Conservation (phyloP, 2,888 invertebrate genomes). For the Gisinianus flammeolus region DNA sequence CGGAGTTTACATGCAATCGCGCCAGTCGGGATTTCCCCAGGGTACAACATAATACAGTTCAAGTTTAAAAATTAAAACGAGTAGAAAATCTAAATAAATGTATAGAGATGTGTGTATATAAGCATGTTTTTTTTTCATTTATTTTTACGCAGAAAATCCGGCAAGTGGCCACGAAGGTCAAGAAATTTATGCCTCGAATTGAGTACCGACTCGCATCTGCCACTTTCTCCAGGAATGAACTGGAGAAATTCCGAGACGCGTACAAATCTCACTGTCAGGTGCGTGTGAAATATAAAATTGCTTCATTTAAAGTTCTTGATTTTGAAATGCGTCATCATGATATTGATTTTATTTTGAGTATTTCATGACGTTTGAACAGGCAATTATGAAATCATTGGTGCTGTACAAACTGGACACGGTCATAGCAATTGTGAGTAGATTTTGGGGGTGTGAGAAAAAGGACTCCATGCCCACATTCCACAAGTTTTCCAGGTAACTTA, state of each 20-base stretch:
- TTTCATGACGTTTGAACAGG: neutral
- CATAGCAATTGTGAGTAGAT: neutral
- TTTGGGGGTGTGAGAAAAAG: neutral
- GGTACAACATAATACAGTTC: neutral
- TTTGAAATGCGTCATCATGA: neutral
- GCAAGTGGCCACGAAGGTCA: neutral
- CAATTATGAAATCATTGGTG: constrained; percentile 3
- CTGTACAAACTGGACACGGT: constrained; percentile 21
- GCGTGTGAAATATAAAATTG: too few relatives aligned
- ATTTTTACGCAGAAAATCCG: constrained; percentile 4
- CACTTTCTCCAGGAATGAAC: neutral
- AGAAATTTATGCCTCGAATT: constrained; percentile 4
- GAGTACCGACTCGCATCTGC: neutral
- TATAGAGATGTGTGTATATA: too few relatives aligned
- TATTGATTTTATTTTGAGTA: neutral
- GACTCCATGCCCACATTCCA: neutral
- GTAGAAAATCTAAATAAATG: too few relatives aligned
- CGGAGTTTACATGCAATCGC: constrained; percentile 17
- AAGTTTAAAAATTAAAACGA: too few relatives aligned
- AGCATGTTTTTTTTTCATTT: neutral
- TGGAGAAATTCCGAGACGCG: constrained; percentile 1
- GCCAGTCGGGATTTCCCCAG: neutral
- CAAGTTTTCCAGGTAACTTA: neutral
- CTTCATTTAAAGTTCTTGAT: neutral
- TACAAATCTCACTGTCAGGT: constrained; percentile 11